These are phyloP conservation scores for Choristoneura rosaceana DNA, from an alignment of 2,888 invertebrate species.

Conservation along the genomic window DNA sequence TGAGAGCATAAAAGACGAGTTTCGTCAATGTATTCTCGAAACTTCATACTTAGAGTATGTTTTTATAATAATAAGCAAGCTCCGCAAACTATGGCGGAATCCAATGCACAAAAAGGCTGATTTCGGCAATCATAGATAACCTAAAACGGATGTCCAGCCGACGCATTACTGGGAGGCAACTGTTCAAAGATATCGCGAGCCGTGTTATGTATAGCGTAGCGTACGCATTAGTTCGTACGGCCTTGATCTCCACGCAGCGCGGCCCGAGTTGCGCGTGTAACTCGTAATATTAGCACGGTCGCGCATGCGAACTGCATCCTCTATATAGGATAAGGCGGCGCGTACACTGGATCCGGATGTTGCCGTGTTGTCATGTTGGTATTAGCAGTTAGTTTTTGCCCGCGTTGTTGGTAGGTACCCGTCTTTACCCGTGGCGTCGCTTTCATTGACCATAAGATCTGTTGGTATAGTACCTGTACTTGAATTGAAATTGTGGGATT, in stretches of 20 bases:
- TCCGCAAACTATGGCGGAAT: too few species aligned
- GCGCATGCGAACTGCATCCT: constrained; percentile 51
- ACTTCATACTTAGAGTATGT: too few species aligned
- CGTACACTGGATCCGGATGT: constrained; percentile 37
- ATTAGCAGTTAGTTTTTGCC: neutral
- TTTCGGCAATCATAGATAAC: neutral
- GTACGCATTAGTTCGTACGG: constrained; percentile 70
- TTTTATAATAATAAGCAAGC: too few species aligned
- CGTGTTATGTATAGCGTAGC: constrained; percentile 46
- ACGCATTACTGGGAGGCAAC: constrained; percentile 59
- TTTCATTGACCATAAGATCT: too few species aligned
- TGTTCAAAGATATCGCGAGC: constrained; percentile 58
- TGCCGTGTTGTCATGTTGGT: neutral
- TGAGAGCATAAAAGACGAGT: too few species aligned
- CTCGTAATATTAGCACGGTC: constrained; percentile 45
- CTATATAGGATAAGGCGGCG: constrained; percentile 33
- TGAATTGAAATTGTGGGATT: too few species aligned
- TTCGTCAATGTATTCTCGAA: too few species aligned
- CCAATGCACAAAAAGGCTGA: too few species aligned
- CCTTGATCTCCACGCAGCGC: constrained; percentile 83
- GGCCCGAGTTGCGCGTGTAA: constrained; percentile 74
- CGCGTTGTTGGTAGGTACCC: too few species aligned
- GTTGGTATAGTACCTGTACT: too few species aligned
- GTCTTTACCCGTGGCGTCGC: too few species aligned
- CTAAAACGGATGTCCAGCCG: constrained; percentile 49